phyloP scores from a whole-genome alignment of 2,888 invertebrate species.

The Rhamnusium bicolor region DNA sequence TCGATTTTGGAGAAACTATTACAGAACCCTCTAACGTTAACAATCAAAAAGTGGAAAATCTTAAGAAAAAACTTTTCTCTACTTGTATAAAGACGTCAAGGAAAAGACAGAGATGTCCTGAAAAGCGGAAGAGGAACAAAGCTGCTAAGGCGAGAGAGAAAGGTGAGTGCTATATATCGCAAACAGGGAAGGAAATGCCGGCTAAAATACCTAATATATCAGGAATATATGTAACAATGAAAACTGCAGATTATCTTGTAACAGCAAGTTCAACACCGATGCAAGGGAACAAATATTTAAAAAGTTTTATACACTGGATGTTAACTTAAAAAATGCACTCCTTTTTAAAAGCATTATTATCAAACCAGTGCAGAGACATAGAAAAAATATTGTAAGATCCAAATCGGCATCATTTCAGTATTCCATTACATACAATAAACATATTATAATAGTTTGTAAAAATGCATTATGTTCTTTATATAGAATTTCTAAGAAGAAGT shows the following conservation, averaged over 20 bases:
- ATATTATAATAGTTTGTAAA: constrained; percentile 25
- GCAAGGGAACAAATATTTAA: constrained; percentile 13
- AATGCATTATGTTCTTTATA: constrained; percentile 26
- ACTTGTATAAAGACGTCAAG: constrained; percentile 1
- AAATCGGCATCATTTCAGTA: constrained; percentile 24
- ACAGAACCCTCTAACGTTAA: not conserved
- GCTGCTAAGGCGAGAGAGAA: constrained; percentile 28
- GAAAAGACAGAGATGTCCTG: constrained; percentile 3
- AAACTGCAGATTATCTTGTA: constrained; percentile 25
- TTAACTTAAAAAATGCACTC: constrained; percentile 34
- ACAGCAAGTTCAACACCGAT: constrained; percentile 16
- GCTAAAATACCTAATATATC: not conserved
- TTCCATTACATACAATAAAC: constrained; percentile 24
- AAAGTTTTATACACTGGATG: constrained; percentile 33
- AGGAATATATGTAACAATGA: constrained; percentile 13
- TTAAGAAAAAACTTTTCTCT: not conserved
- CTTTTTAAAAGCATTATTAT: constrained; percentile 28
- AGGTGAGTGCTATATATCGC: constrained; percentile 1
- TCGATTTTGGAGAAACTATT: not conserved
- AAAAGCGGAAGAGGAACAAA: constrained; percentile 37
- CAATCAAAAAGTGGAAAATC: not conserved
- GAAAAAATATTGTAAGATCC: constrained; percentile 14
- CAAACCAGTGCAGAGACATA: constrained; percentile 13
- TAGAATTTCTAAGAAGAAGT: constrained; percentile 30
- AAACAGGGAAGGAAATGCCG: constrained; percentile 5